These are phyloP conservation scores for Gymnosoma rotundatum DNA, from an alignment of 2,888 invertebrate species.

Conservation along the genomic window DNA sequence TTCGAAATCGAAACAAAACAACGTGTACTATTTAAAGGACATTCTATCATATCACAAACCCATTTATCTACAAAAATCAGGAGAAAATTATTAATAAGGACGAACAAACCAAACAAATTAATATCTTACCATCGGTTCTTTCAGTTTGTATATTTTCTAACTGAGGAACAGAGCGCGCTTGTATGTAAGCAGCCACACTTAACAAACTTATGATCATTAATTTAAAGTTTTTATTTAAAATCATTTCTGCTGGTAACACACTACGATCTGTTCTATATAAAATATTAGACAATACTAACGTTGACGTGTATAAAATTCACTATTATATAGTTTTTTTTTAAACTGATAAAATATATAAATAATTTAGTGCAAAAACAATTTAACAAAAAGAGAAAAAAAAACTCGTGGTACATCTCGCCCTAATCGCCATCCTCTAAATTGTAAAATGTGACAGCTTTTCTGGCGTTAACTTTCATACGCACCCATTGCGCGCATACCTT, in stretches of 20 bases:
- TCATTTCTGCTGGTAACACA: neutral
- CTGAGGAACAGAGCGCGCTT: constrained; percentile 20
- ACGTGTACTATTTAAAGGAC: constrained; percentile 47
- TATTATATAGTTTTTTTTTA: neutral
- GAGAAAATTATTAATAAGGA: neutral
- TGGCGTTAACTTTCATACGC: too few relatives aligned
- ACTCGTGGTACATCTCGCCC: too few relatives aligned
- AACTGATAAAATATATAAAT: neutral
- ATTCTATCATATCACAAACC: constrained; percentile 62
- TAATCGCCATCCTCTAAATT: too few relatives aligned
- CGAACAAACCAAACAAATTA: too few relatives aligned
- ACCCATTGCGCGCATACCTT: too few relatives aligned
- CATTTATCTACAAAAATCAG: constrained; percentile 52
- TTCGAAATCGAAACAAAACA: constrained; percentile 60
- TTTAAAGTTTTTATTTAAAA: constrained; percentile 1
- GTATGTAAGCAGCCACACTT: neutral
- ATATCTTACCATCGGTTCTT: constrained; percentile 21
- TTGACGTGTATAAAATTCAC: neutral
- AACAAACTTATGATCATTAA: constrained; percentile 2
- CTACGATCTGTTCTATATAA: constrained; percentile 11
- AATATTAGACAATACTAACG: constrained; percentile 35
- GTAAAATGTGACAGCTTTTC: too few relatives aligned
- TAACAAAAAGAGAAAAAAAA: too few relatives aligned
- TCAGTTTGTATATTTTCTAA: constrained; percentile 34
- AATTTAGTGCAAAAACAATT: too few relatives aligned